A percentile compares a stretch with the other conserved stretches of the same genome.
Conservation (phyloP, 2,797 vertebrate genomes). For the Melanogrammus aeglefinus region DNA sequence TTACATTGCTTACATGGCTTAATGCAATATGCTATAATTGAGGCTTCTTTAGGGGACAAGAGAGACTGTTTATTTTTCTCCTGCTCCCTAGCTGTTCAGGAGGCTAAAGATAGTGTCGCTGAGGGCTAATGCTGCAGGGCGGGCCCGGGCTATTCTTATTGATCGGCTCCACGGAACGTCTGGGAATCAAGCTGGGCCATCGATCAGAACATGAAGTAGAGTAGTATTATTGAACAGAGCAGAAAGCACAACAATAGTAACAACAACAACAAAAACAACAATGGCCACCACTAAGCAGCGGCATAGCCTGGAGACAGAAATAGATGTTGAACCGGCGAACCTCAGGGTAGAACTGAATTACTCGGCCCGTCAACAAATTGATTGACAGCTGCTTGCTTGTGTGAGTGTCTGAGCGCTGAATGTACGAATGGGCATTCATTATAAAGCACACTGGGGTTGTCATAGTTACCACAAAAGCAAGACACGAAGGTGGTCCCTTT, state of each 20-base stretch:
- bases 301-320: background rate
- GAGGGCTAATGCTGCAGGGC: background rate
- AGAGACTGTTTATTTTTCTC: background rate
- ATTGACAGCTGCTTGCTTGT: background rate
- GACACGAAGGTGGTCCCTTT: background rate
- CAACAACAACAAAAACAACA: background rate
- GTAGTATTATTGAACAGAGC: conserved; percentile 31
- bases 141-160: conserved; percentile 50
- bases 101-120: background rate
- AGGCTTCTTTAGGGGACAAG: background rate
- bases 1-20: too few relatives aligned
- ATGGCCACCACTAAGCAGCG: background rate
- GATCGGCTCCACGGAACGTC: conserved; percentile 53
- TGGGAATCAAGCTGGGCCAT: conserved; percentile 61
- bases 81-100: background rate
- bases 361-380: background rate
- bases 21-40: too few relatives aligned
- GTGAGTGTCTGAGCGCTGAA: background rate
- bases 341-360: background rate
- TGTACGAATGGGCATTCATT: background rate
- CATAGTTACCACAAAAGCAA: background rate
- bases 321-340: too few relatives aligned
- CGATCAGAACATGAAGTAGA: conserved; percentile 41
- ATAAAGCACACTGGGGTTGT: background rate
- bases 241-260: background rate